These are phyloP conservation scores for Dissostichus mawsoni DNA, from an alignment of 2,113 vertebrate species.

Conservation along the genomic window DNA sequence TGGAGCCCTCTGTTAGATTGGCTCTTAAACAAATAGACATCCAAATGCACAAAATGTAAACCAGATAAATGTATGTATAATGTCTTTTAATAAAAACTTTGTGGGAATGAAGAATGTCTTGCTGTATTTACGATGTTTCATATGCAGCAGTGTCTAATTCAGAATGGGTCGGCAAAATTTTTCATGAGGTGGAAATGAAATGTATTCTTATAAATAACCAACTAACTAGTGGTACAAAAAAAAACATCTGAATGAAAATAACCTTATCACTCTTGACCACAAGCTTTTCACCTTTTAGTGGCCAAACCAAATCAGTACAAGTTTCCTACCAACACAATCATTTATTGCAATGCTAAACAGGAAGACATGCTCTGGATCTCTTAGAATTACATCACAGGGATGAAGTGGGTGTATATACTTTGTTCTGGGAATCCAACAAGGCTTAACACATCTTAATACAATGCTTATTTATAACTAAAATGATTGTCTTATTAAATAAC, in stretches of 20 bases:
- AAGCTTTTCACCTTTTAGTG: not conserved
- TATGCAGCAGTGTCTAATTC: not conserved
- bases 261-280: not conserved
- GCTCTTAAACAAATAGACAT: not conserved
- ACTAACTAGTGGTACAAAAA: not conserved
- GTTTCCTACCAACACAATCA: slow-evolving; percentile 17
- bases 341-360: not conserved
- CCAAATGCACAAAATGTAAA: slow-evolving; percentile 2
- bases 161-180: not conserved
- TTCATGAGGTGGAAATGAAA: not conserved
- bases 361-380: slow-evolving; percentile 34
- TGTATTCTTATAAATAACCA: not conserved
- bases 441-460: not conserved
- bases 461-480: slow-evolving; percentile 49
- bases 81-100: not conserved
- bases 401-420: slow-evolving; percentile 35
- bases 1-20: not conserved
- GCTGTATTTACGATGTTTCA: slow-evolving; percentile 7
- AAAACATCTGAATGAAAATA: not conserved
- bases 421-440: slow-evolving; percentile 39
- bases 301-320: slow-evolving; percentile 22
- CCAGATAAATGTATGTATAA: not conserved
- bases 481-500: slow-evolving; percentile 32
- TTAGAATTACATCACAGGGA: slow-evolving; percentile 27
- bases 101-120: not conserved